Evolutionary conservation across 2,113 vertebrate genomes (phyloP), one percentile per base, ranked within the genome.

Genomic region (Planiliza haematocheilus): DNA sequence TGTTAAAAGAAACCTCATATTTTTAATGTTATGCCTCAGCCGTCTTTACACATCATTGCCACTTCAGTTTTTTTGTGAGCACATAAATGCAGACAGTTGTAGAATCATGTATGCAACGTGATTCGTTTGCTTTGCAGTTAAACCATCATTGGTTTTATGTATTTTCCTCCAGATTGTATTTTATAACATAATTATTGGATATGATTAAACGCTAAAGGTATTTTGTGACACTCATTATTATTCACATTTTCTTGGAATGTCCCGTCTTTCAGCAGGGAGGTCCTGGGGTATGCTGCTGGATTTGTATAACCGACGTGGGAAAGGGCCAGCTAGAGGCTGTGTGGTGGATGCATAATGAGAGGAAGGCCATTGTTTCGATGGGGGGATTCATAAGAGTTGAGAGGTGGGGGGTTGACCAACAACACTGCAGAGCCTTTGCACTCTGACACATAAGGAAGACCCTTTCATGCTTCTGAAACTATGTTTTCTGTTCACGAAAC

Each of bases 261-360:
- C 45, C 60, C 43, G 74, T 56, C 53, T 62, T 61, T 84, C 51
- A 48, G 42, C 7, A 17, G 68, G 64, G 75, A 71, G 81, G 83
- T 86, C 59, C 56, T 41, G 69, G 46, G 70, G 41, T 64, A 16
- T 52, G 70, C 69, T 20, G 68, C n/a, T 77, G 75, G 69, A 50
- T 88, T 88, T 78, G 68, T 88, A 82, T 30, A 56, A 48, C 67
- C 58, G 12, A 91, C 61, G 84, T 93, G 91, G 91, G 93, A 94
- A 93, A 90, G 88, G 73, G 49, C 82, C 81, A 80, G 46, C 76
- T 10, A 52, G 69, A 73, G 70, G 84, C 91, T 61, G 74, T 88
- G 89, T 63, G 70, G 68, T 49, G 91, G 46, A 79, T 85, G 85
- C 64, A 86, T 83, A 87, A 93, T 91, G 91, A 93, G 89, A 82